Base-by-base conservation (phyloP, 1,140 invertebrate genomes). In the Vanessa tameamea region DNA sequence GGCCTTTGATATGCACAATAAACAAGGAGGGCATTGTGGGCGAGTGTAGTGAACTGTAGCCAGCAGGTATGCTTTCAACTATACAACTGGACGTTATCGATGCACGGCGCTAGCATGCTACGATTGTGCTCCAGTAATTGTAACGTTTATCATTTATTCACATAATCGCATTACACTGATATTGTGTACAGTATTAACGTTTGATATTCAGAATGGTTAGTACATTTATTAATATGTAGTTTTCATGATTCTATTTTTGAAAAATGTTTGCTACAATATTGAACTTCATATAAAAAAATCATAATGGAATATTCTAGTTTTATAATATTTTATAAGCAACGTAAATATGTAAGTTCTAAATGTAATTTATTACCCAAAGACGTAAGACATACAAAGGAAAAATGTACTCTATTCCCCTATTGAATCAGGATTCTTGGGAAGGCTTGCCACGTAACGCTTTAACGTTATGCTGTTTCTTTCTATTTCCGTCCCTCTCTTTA, bases 1-100 rank as follows among this genome's bases (percentile, higher is more conserved):
- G 77, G 79, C 80, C 84, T 87, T 84, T 82, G 80, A 83, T 83
- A 79, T 81, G 81, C 80, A 85, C 80, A 85, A 84, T 85, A 82
- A 83, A 82, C 79, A 80, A 78, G 77, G 80, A 59, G 63, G 69
- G 75, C 78, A 78, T 82, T 83, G 78, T 82, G 69, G 77, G 72
- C 73, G 74, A 69, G 77, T 79, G 76, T 75, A 79, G 72, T 82
- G 78, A 79, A 78, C 79, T 76, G 78, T 81, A 75, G 73, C 70
- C 55, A 47, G 63, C 63, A 79, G 72, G 79, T 78, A 81, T 61
- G 57, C 57, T 61, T 61, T 48, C 68, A 59, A 16, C 53, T 57
- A 69, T 57, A 70, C 47, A 50, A 63, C 59, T 63, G 55, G 23
- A 63, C 68, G 55, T 47, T 72, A 65, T 65, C 69, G 69, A 72